Percentiles rank a stretch among this genome's conserved stretches.
Conservation (phyloP, 2,797 vertebrate species). For the Epinephelus malabaricus region DNA sequence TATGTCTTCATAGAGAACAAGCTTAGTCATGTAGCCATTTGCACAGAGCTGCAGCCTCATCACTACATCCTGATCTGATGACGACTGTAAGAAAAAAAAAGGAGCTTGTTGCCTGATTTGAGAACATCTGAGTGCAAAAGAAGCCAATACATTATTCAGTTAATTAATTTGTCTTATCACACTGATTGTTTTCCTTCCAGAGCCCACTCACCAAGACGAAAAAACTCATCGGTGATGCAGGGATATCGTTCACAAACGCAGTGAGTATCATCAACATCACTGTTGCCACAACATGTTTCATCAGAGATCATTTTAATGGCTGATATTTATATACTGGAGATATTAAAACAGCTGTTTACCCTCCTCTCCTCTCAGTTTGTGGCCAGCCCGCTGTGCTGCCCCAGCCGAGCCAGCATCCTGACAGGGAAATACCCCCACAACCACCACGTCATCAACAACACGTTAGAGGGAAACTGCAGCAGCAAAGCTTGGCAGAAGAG, state of each 20-base stretch:
- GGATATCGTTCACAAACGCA: constrained; percentile 92
- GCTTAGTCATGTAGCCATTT: background rate
- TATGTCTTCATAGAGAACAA: background rate
- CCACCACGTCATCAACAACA: constrained; percentile 98
- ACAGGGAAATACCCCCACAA: constrained; percentile 98
- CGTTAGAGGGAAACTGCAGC: constrained; percentile 97
- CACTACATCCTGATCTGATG: background rate
- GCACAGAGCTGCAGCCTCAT: background rate
- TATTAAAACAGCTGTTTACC: background rate
- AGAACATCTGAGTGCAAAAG: background rate
- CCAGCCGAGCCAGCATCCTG: constrained; percentile 96
- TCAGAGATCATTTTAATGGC: background rate
- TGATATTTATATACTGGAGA: background rate
- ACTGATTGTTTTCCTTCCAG: constrained; percentile 76
- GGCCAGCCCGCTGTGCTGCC: constrained; percentile 96
- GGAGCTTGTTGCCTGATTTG: background rate
- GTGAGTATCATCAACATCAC: constrained; percentile 82
- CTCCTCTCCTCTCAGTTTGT: constrained; percentile 86
- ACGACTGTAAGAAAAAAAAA: background rate
- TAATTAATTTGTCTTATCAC: background rate
- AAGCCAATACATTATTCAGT: background rate
- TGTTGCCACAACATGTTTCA: background rate
- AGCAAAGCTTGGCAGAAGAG: constrained; percentile 96
- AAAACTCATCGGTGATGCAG: constrained; percentile 92
- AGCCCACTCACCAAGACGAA: constrained; percentile 93